Evolutionary conservation across 2,888 invertebrate genomes (phyloP), one percentile per base, ranked within the genome.

Genomic region (Mactromeris polynyma): DNA sequence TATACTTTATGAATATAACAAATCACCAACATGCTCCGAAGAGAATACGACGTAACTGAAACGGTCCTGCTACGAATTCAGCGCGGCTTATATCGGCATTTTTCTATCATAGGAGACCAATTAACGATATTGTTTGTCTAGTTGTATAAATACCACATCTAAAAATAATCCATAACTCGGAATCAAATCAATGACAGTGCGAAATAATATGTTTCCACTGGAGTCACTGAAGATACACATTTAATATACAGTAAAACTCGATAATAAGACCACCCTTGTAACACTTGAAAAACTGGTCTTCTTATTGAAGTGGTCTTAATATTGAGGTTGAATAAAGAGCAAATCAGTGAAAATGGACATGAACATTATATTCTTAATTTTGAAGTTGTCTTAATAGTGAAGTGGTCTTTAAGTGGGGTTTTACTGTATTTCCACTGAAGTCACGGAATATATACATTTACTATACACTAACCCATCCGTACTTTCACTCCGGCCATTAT

Each of bases 141-240:
- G 58, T 64, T 26, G 58, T 26, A 26, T 73, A 73, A 73, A 33
- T 36, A 73, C 33, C 4, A 19, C 36, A 33, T 33, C 33, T 73
- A 73, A 73, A 73, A 33, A 73, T 73, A 33, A 73, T 73, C 36
- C 19, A 73, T 73, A 31, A 26, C 73, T 33, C 19, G 19, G 36
- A 36, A 36, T 73, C 33, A 73, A 73, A 73, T 73, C 73, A 73
- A 73, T 73, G 73, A 73, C 73, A 19, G 11, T 36, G 73, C 36
- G 17, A 2, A 73, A 73, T 73, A 33, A 73, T 36, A 36, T 33
- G 36, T 73, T 26, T 73, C 73, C 58, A 26, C 58, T 64, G 58
- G 26, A 26, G 58, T n/a, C 58, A 17, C 46, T 26, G 26, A 64
- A 64, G 58, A 26, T 64, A 64, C 26, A 7, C 11, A 17, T 58